Base-by-base conservation (phyloP, 2,113 vertebrate species). In the Solenodon paradoxus region DNA sequence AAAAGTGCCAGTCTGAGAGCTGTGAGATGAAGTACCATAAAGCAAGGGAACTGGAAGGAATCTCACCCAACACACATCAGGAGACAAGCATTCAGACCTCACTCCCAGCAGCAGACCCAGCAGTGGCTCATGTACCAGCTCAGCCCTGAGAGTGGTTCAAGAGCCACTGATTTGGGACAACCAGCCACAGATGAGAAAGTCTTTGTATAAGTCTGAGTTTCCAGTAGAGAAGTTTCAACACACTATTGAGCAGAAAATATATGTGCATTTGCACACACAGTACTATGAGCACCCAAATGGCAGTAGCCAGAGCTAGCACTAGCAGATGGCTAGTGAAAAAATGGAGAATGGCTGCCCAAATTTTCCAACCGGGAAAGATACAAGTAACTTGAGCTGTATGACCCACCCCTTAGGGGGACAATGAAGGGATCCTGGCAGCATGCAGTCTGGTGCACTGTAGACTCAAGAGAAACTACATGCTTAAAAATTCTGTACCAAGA, bases 31-130 rank as follows among this genome's bases (percentile, higher is more conserved):
- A 42, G 75, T 45, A 30, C 32, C 26, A 35, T 28, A 49, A 0
- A 16, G 3, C 26, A 42, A 69, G 16, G 35, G 35, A 15, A 22
- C 51, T 4, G 16, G 68, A 19, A 66, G 3, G 10, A 32, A 15
- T 66, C 47, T 66, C 0, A 0, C 4, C 32, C 19, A 47, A 32
- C 20, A 30, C 0, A 4, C 5, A 4, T 38, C 3, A 12, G 30
- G 8, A 38, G 35, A 55, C 15, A 72, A 35, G 55, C 4, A n/a
- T 1, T n/a, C 9, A 38, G 79, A 5, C 32, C 40, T 42, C 20
- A 53, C 59, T 26, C 61, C 1, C 0, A 9, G 47, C 16, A 57
- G 32, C 19, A 45, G 71, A 49, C 26, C 40, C 47, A 22, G 15
- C 35, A 51, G 30, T 42, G 28, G 22, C 30, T 69, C 79, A 59